Evolutionary conservation across 2,797 vertebrate genomes (phyloP), one percentile per base, ranked within the genome.

Genomic region (Heterohyrax brucei): DNA sequence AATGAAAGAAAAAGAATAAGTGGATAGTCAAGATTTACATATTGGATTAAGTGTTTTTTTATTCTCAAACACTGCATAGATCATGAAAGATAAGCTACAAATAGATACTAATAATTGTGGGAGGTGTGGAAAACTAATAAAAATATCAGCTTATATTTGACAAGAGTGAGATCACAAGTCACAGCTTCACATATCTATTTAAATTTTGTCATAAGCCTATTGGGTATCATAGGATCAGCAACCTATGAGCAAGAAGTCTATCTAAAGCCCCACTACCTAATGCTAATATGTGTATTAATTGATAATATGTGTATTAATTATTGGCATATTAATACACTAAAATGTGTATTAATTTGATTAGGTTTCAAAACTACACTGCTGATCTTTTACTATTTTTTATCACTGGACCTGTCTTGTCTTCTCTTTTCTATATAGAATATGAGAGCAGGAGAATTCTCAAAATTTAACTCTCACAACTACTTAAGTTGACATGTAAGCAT

Each of bases 31-130:
- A 82, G 14, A 44, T 44, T 73, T 86, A 59, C 1, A 46, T 39
- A 78, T 78, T 48, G 30, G 12, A 88, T 70, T 44, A 89, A 73
- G 46, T 19, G 13, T 50, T 33, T 77, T 77, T 39, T 12, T 64
- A 68, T 94, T 64, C 66, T 70, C 68, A 82, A 92, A 89, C 10
- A 46, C 5, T 66, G 24, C 16, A 90, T 3, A 28, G 61, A 78
- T 96, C 24, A 89, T 79, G 88, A 82, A 64, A 62, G 18, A 59
- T 33, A 59, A 84, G 30, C 21, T 76, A 53, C 22, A 87, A 89
- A 9, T 79, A 19, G 9, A 50, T 59, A 62, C 13, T 61, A 66
- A 78, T 68, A 70, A 93, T 24, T 61, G 68, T 22, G 5, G 59
- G 30, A 80, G 12, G 9, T 53, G 75, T 4, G 4, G 24, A 48